A percentile compares a stretch with the other conserved stretches of the same genome.
These are phyloP conservation scores for Coccyzus lansbergi DNA, from an alignment of 2,797 vertebrate genomes.

Conservation along the genomic window DNA sequence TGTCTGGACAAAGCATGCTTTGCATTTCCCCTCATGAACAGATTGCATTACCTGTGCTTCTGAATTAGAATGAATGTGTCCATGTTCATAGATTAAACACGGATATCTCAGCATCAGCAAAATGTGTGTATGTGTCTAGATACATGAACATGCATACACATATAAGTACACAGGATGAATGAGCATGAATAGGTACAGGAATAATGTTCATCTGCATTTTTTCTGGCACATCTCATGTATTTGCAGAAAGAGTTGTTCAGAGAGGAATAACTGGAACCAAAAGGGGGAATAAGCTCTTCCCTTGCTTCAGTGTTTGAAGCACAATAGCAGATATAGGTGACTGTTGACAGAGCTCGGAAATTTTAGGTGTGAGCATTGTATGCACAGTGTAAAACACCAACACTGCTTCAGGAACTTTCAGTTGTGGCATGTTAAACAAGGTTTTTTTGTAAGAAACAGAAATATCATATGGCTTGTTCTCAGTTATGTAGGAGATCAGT, in stretches of 20 bases:
- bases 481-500: background rate
- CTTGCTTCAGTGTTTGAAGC: background rate
- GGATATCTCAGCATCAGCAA: background rate
- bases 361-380: background rate
- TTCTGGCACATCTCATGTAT: background rate
- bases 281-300: rapidly evolving
- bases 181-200: background rate
- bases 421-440: background rate
- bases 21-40: background rate
- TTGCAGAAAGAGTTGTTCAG: background rate
- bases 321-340: rapidly evolving
- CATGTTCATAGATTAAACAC: background rate
- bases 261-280: background rate
- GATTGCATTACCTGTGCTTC: background rate
- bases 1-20: background rate
- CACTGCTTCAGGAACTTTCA: background rate
- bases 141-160: background rate
- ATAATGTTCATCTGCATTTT: background rate
- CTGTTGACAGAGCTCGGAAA: background rate
- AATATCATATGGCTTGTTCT: background rate
- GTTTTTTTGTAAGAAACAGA: background rate
- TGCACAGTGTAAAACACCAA: background rate
- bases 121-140: background rate
- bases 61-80: background rate
- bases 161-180: rapidly evolving